Evolutionary conservation across 2,113 vertebrate species (phyloP).

Genomic region (Scortum barcoo): DNA sequence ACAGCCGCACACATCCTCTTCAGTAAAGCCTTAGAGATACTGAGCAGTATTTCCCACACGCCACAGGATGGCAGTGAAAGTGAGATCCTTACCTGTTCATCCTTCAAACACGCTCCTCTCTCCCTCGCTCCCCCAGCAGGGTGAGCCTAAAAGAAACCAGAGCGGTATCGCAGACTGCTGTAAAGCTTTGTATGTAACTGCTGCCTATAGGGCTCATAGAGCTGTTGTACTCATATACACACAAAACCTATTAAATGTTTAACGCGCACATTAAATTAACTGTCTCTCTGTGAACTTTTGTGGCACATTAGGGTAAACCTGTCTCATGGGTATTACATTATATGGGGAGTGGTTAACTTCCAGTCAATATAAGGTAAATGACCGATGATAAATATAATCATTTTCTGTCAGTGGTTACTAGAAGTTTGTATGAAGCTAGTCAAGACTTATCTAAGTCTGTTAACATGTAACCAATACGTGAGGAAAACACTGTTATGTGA

Average conservation of each 20-base stretch:
- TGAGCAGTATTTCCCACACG: conserved; percentile 4
- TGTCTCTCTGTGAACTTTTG: not conserved
- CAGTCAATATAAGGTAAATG: not conserved
- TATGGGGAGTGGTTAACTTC: not conserved
- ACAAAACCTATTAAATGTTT: conserved; percentile 8
- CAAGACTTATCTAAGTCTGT: not conserved
- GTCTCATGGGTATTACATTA: not conserved
- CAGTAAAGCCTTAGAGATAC: not conserved
- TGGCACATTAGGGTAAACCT: not conserved
- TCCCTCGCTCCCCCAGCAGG: not conserved
- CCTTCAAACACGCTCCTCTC: not conserved
- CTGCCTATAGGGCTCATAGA: not conserved
- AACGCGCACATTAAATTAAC: not conserved
- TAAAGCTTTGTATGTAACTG: not conserved
- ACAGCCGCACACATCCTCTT: not conserved
- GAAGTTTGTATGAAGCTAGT: not conserved
- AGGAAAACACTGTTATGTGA: not conserved
- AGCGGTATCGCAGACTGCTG: not conserved
- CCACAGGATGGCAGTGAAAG: conserved; percentile 69
- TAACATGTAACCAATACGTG: not conserved
- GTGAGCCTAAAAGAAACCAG: not conserved
- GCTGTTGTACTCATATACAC: not conserved
- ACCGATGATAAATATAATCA: too few relatives aligned
- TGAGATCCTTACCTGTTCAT: not conserved
- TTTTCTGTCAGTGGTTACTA: not conserved